Evolutionary conservation across 2,888 invertebrate genomes (phyloP).

Genomic region (Pollenia amentaria): DNA sequence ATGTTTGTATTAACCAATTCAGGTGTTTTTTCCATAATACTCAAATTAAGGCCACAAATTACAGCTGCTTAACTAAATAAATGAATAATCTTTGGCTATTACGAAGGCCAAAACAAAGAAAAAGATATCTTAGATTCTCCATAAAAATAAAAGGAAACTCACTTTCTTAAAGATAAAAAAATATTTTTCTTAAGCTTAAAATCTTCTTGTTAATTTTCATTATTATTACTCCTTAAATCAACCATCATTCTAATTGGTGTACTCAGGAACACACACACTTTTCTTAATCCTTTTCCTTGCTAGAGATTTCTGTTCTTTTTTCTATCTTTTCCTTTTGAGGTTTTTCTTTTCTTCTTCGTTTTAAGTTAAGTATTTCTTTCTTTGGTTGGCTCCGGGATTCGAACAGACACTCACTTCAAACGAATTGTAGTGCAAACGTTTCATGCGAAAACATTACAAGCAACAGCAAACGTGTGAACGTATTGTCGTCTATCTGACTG

Average conservation of each 20-base stretch:
- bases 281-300: background rate
- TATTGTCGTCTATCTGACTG: background rate
- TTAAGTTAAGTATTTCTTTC: background rate
- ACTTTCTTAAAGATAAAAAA: background rate
- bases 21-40: too few species aligned
- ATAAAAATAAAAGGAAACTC: background rate
- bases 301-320: background rate
- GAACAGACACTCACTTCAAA: slow-evolving; percentile 23
- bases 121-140: too few species aligned
- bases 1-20: too few species aligned
- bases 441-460: slow-evolving; percentile 41
- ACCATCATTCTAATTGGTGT: slow-evolving; percentile 21
- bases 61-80: too few species aligned
- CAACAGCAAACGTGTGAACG: background rate
- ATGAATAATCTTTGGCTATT: too few species aligned
- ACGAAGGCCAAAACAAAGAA: too few species aligned
- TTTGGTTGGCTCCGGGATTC: slow-evolving; percentile 27
- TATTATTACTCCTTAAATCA: slow-evolving; percentile 15
- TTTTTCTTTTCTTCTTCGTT: background rate
- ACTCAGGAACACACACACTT: slow-evolving; percentile 15
- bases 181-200: background rate
- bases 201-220: background rate
- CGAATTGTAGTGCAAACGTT: slow-evolving; percentile 56
- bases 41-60: too few species aligned
- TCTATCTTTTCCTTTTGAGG: background rate